Evolutionary conservation across 2,113 vertebrate species (phyloP).

Genomic region (Urocynchramus pylzowi): DNA sequence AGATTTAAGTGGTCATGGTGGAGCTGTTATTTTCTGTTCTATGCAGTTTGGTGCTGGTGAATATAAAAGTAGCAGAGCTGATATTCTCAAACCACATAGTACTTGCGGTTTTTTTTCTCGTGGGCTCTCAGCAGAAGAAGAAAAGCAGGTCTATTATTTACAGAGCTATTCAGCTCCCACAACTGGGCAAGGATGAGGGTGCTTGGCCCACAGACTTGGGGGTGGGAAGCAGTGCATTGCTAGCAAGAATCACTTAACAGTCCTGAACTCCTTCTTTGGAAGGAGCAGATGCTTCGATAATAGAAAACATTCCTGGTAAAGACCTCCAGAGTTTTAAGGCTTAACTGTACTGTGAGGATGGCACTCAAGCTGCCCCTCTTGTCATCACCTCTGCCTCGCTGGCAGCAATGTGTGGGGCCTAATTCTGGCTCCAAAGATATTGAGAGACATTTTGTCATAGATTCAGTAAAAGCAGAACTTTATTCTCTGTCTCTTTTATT

Average conservation of each 20-base stretch:
- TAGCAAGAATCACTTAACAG: not conserved
- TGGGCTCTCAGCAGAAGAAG: not conserved
- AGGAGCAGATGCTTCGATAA: not conserved
- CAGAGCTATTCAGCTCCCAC: not conserved
- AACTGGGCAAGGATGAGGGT: not conserved
- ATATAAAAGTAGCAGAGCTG: not conserved
- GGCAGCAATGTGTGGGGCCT: not conserved
- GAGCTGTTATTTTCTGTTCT: constrained; percentile 30
- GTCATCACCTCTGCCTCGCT: not conserved
- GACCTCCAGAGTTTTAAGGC: not conserved
- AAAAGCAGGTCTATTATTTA: constrained; percentile 16
- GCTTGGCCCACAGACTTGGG: not conserved
- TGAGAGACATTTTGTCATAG: not conserved
- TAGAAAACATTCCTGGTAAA: not conserved
- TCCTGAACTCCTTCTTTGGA: not conserved
- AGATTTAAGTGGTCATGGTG: not conserved
- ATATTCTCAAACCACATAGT: not conserved
- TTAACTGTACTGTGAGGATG: not conserved
- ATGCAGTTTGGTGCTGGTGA: not conserved
- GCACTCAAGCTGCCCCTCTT: not conserved
- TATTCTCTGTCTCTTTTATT: not conserved
- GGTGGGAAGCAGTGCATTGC: not conserved
- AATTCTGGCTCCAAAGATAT: not conserved
- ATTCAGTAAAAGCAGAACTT: not conserved
- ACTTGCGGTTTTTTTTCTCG: not conserved